phyloP scores from a whole-genome alignment of 1,140 invertebrate genomes.

The Drosophila elegans region DNA sequence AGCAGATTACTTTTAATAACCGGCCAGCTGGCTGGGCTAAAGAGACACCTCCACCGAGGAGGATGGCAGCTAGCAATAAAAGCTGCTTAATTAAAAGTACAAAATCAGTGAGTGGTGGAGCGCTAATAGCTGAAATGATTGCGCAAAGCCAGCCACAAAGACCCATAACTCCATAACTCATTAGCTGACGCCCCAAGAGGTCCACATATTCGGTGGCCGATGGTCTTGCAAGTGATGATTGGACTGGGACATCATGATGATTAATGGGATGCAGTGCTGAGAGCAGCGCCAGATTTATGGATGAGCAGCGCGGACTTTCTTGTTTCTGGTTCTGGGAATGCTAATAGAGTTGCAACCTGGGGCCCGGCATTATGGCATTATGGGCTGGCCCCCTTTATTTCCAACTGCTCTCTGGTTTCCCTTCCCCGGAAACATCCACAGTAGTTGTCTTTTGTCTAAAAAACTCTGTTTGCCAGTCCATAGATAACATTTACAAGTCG shows the following conservation, averaged over 20 bases:
- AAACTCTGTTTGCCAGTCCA: slow-evolving; percentile 49
- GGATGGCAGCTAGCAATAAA: slow-evolving; percentile 38
- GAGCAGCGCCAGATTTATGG: slow-evolving; percentile 67
- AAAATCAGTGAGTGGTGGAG: slow-evolving; percentile 59
- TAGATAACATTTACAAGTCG: slow-evolving; percentile 67
- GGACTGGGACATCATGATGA: slow-evolving; percentile 75
- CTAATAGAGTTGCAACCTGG: slow-evolving; percentile 75
- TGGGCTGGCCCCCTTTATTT: slow-evolving; percentile 26
- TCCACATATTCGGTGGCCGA: slow-evolving; percentile 59
- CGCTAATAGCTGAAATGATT: slow-evolving; percentile 66
- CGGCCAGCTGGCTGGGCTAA: slow-evolving; percentile 29
- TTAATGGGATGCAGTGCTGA: slow-evolving; percentile 67
- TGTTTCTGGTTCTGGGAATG: slow-evolving; percentile 68
- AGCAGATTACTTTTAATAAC: slow-evolving; percentile 31
- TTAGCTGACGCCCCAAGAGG: slow-evolving; percentile 65
- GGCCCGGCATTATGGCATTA: slow-evolving; percentile 17
- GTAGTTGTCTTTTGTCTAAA: slow-evolving; percentile 58
- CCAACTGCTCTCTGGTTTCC: slow-evolving; percentile 1
- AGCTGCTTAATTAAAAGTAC: slow-evolving; percentile 76
- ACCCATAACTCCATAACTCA: slow-evolving; percentile 79
- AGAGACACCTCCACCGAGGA: slow-evolving; percentile 37
- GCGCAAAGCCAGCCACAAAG: slow-evolving; percentile 59
- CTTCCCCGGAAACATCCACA: slow-evolving; percentile 52
- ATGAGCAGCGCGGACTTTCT: slow-evolving; percentile 45
- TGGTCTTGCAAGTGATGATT: slow-evolving; percentile 77